A percentile compares a stretch with the other conserved stretches of the same genome.
Evolutionary conservation across 2,888 invertebrate genomes (phyloP).

Genomic region (Agrilus biguttatus): DNA sequence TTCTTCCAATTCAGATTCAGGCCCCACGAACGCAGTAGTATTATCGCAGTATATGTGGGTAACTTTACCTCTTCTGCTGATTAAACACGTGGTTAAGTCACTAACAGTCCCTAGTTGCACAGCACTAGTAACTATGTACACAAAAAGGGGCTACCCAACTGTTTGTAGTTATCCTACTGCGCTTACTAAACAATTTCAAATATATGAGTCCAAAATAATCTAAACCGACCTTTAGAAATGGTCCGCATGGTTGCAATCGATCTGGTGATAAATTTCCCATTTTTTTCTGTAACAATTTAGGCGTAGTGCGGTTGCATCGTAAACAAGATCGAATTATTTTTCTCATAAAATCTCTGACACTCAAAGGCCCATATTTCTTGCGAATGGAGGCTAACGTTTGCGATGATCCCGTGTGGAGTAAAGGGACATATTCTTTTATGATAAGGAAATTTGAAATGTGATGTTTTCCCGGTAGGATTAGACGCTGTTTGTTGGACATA

Average conservation of each 20-base stretch:
- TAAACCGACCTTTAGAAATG: background rate
- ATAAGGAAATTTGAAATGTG: constrained; percentile 3
- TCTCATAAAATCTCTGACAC: background rate
- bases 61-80: background rate
- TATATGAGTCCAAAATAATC: background rate
- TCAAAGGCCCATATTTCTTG: background rate
- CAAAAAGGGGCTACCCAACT: background rate
- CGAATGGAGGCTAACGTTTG: too few relatives aligned
- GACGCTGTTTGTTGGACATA: too few relatives aligned
- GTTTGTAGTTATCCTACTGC: background rate
- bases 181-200: background rate
- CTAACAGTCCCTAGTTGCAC: background rate
- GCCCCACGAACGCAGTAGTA: background rate
- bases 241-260: background rate
- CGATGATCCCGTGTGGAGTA: background rate
- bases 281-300: background rate
- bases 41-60: background rate
- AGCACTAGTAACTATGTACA: background rate
- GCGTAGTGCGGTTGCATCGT: background rate
- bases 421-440: background rate
- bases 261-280: background rate
- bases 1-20: background rate
- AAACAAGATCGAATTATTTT: background rate
- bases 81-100: background rate
- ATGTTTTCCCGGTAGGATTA: constrained; percentile 1